Base-by-base conservation (phyloP, 2,888 invertebrate genomes). In the Aplocera efformata region DNA sequence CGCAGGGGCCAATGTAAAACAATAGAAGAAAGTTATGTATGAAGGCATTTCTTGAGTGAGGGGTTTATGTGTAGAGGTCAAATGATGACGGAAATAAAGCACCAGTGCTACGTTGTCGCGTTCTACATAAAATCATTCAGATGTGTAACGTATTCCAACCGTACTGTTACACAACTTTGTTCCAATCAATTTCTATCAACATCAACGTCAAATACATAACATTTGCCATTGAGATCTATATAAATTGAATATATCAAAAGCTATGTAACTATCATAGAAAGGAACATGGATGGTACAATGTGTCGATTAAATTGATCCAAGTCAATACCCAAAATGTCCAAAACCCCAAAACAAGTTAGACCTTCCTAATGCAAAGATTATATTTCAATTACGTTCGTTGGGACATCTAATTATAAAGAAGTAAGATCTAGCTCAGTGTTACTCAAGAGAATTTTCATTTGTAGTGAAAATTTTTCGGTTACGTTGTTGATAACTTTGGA, bases 291-390 rank as follows among this genome's bases (percentile, higher is more conserved):
- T 34, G 39, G 26, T 10, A 17, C 5, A 43, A 42, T 48, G 50
- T 55, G 52, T 50, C 33, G 33, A 32, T 8, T 13, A 37, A 38
- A 48, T 36, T 48, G 48, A 41, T 43, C 42, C 50, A 47, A 50
- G 39, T 48, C 44, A 27, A 36, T 39, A 48, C 35, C 44, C 64
- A 17, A 17, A 17, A 17, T 17, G 13, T 17, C 67, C 59, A 60
- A 62, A 56, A 53, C 45, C 56, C 54, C 51, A 36, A 49, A 51
- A 62, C 56, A 70, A 52, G 63, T 72, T 69, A 70, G 53, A 63
- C 53, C 56, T 60, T 57, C 46, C 41, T 47, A 53, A 54, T 69
- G 63, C 75, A 70, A 73, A 74, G 77, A 72, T 72, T 69, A 68
- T 63, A 70, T 68, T 60, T 56, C 45, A 48, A 37, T 11, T 10